Percentiles rank a stretch among this genome's conserved stretches.
Conservation (phyloP, 2,113 vertebrate genomes). For the Formicarius rufipectus region DNA sequence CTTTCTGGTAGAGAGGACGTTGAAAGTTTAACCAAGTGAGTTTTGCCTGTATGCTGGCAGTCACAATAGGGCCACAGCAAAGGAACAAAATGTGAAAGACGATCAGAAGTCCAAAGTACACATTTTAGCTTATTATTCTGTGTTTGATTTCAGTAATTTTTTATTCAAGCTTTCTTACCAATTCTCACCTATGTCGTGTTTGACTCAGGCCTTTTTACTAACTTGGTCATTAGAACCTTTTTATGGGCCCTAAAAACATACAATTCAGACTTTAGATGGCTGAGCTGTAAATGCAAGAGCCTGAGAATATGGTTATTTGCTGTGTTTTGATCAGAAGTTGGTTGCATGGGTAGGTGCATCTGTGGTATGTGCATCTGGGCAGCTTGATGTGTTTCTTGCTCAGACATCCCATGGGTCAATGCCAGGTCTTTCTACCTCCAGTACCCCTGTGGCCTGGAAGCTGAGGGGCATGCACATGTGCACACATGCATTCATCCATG, state of each 20-base stretch:
- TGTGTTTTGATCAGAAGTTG: not conserved
- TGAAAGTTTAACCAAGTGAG: not conserved
- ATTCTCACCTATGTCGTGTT: not conserved
- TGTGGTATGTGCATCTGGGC: not conserved
- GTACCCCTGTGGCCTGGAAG: not conserved
- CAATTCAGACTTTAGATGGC: not conserved
- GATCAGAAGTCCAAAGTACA: not conserved
- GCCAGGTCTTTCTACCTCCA: not conserved
- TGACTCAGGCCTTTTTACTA: not conserved
- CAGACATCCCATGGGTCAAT: too few relatives aligned
- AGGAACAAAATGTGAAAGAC: not conserved
- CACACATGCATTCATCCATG: fast-evolving
- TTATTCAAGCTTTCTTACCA: not conserved
- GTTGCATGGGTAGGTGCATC: not conserved
- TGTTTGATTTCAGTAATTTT: not conserved
- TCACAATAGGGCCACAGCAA: not conserved
- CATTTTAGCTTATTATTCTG: not conserved
- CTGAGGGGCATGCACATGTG: not conserved
- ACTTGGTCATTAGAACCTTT: not conserved
- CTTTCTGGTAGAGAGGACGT: not conserved
- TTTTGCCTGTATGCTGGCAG: not conserved
- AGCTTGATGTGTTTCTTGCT: not conserved
- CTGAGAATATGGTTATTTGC: not conserved
- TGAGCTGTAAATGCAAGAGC: not conserved
- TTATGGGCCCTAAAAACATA: not conserved